Evolutionary conservation across 2,113 vertebrate species (phyloP), one percentile per base, ranked within the genome.

Genomic region (Plectropomus leopardus): DNA sequence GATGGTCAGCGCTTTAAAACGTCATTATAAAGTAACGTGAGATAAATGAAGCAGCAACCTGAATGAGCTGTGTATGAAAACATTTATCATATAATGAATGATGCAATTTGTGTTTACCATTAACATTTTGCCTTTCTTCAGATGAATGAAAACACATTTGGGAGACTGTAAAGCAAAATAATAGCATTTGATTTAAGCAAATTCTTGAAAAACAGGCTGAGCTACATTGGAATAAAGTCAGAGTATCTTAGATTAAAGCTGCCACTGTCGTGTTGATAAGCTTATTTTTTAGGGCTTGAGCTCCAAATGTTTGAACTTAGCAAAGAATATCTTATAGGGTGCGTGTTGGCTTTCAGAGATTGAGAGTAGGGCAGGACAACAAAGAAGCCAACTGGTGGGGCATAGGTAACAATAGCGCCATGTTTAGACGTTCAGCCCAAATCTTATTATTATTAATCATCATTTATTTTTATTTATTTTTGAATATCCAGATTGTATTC

Each of bases 21-120:
- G 32, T 65, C n/a, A 75, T 73, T 77, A 78, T 83, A 19, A 78
- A 40, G 44, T 73, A 50, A 14, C 67, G 14, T 28, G 57, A 36
- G n/a, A 11, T 69, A 47, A 80, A 54, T 21, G 51, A 54, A 65
- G 21, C 44, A 71, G 48, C 15, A 57, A 44, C n/a, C 53, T 50
- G 47, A 65, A 50, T 8, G 24, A 65, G 79, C 45, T 53, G 70
- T 50, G 61, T 19, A 23, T 34, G 48, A 21, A 58, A 80, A 45
- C 68, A 50, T 45, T 55, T 4, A 63, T 42, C 32, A 42, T 7
- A n/a, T 13, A 19, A 75, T 57, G 47, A 59, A 76, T 63, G n/a
- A 72, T 60, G 40, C 32, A 42, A 23, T 83, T 63, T 40, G 16
- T 48, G 44, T 54, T 71, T 24, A n/a, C 42, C 30, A 67, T 54